Conservation (phyloP, 1,140 invertebrate species). For the Aphidius gifuensis region DNA sequence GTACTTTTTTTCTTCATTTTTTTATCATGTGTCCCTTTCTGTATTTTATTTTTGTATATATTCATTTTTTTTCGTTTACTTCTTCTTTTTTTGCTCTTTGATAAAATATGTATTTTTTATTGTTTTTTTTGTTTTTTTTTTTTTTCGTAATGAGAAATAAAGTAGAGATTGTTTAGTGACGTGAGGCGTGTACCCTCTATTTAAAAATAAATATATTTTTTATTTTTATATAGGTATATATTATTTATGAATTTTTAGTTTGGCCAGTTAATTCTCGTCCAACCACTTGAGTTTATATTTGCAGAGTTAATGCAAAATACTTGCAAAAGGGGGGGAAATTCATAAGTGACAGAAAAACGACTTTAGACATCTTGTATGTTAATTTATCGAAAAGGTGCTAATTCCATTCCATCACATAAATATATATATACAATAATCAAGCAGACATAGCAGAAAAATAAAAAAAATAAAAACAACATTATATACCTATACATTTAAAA, state of each 20-base stretch:
- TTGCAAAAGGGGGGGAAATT: conserved; percentile 3
- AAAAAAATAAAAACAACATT: conserved; percentile 1
- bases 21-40: neutral
- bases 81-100: neutral
- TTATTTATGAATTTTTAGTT: neutral
- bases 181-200: too few relatives aligned
- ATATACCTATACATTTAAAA: neutral
- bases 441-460: conserved; percentile 1
- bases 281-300: conserved; percentile 44
- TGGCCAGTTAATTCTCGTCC: conserved; percentile 37
- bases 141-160: neutral
- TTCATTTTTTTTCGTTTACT: neutral
- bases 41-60: neutral
- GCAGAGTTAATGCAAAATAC: conserved; percentile 47
- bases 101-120: conserved; percentile 1
- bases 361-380: conserved; percentile 17
- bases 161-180: too few relatives aligned
- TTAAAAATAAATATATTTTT: neutral
- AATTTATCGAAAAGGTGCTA: conserved; percentile 25
- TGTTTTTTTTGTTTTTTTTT: neutral
- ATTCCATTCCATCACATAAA: conserved; percentile 24
- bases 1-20: neutral
- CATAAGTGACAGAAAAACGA: conserved; percentile 8
- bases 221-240: neutral
- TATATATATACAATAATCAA: neutral